These are phyloP conservation scores for Rhadina sibilatrix DNA, from an alignment of 2,113 vertebrate genomes.

Conservation along the genomic window DNA sequence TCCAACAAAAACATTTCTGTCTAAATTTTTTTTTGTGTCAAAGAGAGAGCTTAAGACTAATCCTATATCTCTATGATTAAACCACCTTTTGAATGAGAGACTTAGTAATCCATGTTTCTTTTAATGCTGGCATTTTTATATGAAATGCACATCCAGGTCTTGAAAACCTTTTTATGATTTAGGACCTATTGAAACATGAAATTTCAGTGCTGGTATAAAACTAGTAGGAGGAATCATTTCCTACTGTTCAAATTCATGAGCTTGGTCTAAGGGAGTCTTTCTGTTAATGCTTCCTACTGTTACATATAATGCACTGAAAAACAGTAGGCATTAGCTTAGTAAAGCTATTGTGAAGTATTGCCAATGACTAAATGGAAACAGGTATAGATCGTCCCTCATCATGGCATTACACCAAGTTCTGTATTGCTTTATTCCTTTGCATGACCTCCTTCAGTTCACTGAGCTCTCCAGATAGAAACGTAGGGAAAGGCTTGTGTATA, in stretches of 20 bases:
- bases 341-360: conserved; percentile 27
- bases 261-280: conserved; percentile 2
- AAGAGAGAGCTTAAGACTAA: neutral
- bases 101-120: neutral
- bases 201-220: conserved; percentile 1
- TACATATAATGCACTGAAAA: conserved; percentile 28
- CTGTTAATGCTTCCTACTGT: conserved; percentile 22
- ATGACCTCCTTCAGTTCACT: neutral
- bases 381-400: neutral
- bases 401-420: neutral
- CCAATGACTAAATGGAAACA: conserved; percentile 35
- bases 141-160: neutral
- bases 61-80: neutral
- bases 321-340: conserved; percentile 8
- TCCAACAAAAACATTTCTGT: neutral
- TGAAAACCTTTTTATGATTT: conserved; percentile 4
- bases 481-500: neutral
- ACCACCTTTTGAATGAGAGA: neutral
- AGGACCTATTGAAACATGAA: conserved; percentile 19
- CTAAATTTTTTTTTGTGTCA: neutral
- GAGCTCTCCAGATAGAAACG: neutral
- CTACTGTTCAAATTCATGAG: conserved; percentile 34
- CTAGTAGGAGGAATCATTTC: conserved; percentile 36
- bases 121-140: neutral
- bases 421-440: neutral